Evolutionary conservation across 53 echinoderm and acorn worm species (phyloP), one percentile per base, ranked within the genome.

Genomic region (Holothuria scabra): DNA sequence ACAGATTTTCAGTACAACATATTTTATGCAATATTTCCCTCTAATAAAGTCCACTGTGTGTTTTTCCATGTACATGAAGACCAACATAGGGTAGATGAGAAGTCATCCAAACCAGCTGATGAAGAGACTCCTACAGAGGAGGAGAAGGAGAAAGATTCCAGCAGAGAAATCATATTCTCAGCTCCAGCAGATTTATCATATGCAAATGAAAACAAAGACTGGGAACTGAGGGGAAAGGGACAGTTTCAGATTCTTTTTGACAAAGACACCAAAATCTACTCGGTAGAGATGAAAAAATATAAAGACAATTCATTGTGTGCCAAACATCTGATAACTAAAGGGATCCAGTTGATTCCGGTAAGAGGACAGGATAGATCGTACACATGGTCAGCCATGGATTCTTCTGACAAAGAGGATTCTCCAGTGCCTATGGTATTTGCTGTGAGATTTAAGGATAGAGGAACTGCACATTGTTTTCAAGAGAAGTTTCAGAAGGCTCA

Each of bases 401-500:
- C 18, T 21, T 21, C 41, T 4, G 35, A 28, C 18, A 22, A 34
- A 12, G 68, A 32, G 22, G 41, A 11, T n/a, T 20, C 34, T 37
- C 19, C 9, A n/a, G 21, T 33, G 68, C n/a, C 34, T n/a, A 35
- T 12, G 7, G 34, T 35, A 12, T 34, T 68, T 34, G 34, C 23
- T 11, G 35, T 68, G 41, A 32, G 68, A 3, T 68, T 68, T 34
- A 68, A 33, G 41, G 14, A 34, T 0, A 20, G n/a, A 26, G 44
- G 34, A 37, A 68, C 68, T 37, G 68, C 68, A 3, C 8, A 14
- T 34, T n/a, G 19, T 13, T 68, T 68, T 18, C 68, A 68, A 68
- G 68, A 68, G 0, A 41, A 68, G n/a, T 68, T 68, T 34, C 68
- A 33, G 22, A 68, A 68, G 8, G 68, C 68, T 35, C 68, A 68